These are phyloP conservation scores for Dufourea novaeangliae DNA, from an alignment of 1,140 invertebrate species.

Conservation along the genomic window DNA sequence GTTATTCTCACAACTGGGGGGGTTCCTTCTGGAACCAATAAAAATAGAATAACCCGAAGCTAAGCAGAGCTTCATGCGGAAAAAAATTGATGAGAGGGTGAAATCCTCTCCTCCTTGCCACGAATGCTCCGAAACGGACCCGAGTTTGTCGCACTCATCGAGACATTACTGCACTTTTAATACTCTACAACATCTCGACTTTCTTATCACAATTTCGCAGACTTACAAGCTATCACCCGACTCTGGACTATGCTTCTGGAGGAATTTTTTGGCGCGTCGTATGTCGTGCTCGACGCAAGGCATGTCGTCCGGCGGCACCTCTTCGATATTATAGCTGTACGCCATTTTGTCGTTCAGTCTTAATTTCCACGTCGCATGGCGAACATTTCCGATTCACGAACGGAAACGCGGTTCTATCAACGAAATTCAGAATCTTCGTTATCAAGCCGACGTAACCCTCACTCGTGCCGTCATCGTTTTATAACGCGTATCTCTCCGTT, in stretches of 20 bases:
- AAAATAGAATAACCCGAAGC: too few species aligned
- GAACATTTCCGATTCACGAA: background rate
- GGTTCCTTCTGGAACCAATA: too few species aligned
- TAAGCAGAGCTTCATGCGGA: too few species aligned
- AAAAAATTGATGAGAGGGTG: too few species aligned
- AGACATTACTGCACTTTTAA: too few species aligned
- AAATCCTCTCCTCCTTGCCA: too few species aligned
- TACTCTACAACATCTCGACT: too few species aligned
- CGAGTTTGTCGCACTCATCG: too few species aligned
- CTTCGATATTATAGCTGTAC: constrained; percentile 65
- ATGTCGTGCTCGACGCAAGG: constrained; percentile 70
- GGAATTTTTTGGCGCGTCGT: constrained; percentile 72
- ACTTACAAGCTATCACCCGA: constrained; percentile 76
- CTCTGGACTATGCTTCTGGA: constrained; percentile 72
- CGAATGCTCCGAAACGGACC: too few species aligned
- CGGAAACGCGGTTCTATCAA: background rate
- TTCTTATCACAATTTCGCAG: background rate
- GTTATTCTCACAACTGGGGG: too few species aligned
- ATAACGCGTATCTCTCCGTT: constrained; percentile 27
- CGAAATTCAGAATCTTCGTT: constrained; percentile 15
- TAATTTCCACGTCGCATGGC: constrained; percentile 8
- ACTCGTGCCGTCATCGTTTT: constrained; percentile 43
- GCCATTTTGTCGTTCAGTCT: constrained; percentile 64
- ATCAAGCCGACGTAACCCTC: constrained; percentile 38
- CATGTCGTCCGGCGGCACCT: constrained; percentile 58